Evolutionary conservation across 53 echinoderm and acorn worm species (phyloP), one percentile per base, ranked within the genome.

Genomic region (Echinarachnius parma): DNA sequence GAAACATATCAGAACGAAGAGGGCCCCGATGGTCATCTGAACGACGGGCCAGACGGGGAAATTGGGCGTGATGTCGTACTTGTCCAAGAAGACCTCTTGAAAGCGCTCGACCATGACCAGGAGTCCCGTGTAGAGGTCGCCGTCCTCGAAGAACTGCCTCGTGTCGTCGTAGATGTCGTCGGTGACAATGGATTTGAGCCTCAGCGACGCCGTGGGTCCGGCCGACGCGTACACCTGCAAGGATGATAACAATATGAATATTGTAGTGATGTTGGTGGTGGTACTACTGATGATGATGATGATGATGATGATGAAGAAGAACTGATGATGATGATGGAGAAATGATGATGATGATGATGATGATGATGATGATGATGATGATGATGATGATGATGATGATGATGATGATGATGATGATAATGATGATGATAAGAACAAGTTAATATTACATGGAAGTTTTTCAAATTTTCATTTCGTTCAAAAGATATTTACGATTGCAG

Each of bases 1-100:
- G 63, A 87, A 87, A 46, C 87, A 87, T 48, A 60, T 34, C 19
- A 82, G 53, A 19, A 82, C 78, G 59, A 82, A 87, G 7, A 78
- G 8, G 29, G 80, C 78, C 0, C 75, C 87, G 47, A 82, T 74
- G 8, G 64, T 50, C 82, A 87, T 87, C 35, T 87, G 87, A 25
- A 87, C 87, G 13, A 82, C 60, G 5, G 87, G 82, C 87, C 87
- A 87, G 2, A 87, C 53, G 2, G 87, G 87, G 37, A 87, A 82
- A n/a, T 66, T 58, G 14, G 82, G 78, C 7, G 82, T 50, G 46
- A 66, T 22, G 48, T 60, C 56, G 75, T 87, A 87, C 1, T 52
- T 46, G 10, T 31, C 64, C n/a, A 29, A 25, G 21, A 87, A 58
- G 1, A 64, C 82, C 30, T 30, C 4, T 46, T 34, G 72, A 28